These are phyloP conservation scores for Paracentrotus lividus DNA, from an alignment of 53 echinoderm and acorn worm species.

Conservation along the genomic window DNA sequence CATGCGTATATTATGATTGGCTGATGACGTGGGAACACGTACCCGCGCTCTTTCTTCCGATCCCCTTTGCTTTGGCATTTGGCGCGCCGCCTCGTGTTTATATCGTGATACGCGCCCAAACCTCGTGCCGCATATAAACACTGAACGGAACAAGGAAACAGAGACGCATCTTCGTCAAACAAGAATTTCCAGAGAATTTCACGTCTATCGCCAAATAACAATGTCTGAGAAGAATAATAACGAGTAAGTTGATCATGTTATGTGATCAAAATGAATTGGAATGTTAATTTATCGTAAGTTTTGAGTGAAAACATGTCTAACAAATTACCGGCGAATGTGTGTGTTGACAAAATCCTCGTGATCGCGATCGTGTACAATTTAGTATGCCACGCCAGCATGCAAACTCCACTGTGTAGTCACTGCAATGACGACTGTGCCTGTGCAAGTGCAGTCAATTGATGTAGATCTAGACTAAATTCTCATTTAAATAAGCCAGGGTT, in stretches of 20 bases:
- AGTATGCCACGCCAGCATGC: constrained; percentile 29
- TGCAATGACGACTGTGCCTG: too few relatives aligned
- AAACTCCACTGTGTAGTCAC: background rate
- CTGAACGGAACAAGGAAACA: background rate
- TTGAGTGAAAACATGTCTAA: background rate
- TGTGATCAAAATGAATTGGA: background rate
- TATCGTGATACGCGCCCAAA: background rate
- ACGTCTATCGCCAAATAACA: background rate
- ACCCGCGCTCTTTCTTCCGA: constrained; percentile 40
- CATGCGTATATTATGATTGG: background rate
- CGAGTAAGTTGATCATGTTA: background rate
- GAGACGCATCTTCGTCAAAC: background rate
- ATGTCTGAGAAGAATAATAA: constrained; percentile 58
- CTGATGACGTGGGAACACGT: constrained; percentile 8
- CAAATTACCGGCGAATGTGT: background rate
- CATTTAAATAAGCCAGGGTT: too few relatives aligned
- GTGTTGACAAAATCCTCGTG: background rate
- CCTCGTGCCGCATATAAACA: constrained; percentile 7
- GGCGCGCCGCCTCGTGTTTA: constrained; percentile 58
- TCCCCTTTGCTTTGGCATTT: too few relatives aligned
- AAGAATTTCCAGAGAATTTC: background rate
- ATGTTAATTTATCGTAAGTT: background rate
- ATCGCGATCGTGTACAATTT: background rate
- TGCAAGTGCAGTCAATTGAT: too few relatives aligned
- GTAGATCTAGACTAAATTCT: too few relatives aligned